A percentile compares a stretch with the other conserved stretches of the same genome.
Conservation (phyloP, 2,113 vertebrate genomes). For the Rutilus rutilus region DNA sequence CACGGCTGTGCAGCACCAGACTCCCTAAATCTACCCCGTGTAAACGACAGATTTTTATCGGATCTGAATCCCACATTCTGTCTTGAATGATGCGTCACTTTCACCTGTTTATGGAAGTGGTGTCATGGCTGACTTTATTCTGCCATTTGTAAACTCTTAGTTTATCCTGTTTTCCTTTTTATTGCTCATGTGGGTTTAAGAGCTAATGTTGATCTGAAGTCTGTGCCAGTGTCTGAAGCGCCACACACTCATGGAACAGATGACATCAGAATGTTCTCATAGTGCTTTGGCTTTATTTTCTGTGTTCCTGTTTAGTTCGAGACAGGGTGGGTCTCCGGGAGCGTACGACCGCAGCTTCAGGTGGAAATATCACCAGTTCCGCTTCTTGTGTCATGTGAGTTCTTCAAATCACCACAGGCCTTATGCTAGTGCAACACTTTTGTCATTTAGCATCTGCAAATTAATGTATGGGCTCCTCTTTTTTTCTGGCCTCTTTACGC, state of each 20-base stretch:
- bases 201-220: background rate
- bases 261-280: background rate
- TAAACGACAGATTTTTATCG: background rate
- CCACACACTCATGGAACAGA: background rate
- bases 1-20: background rate
- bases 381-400: constrained; percentile 97
- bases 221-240: background rate
- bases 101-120: background rate
- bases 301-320: constrained; percentile 66
- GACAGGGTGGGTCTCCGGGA: constrained; percentile 89
- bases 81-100: background rate
- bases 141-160: too few relatives aligned
- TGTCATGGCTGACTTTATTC: background rate
- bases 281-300: background rate
- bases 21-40: background rate
- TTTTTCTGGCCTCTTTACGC: constrained; percentile 32
- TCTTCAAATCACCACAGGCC: background rate
- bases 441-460: background rate
- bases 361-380: constrained; percentile 99
- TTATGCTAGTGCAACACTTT: background rate
- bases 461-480: background rate
- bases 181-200: background rate
- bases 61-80: background rate
- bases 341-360: constrained; percentile 97
- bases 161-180: background rate